Base-by-base conservation (phyloP, 1,140 invertebrate genomes). In the Drosophila seguyi region DNA sequence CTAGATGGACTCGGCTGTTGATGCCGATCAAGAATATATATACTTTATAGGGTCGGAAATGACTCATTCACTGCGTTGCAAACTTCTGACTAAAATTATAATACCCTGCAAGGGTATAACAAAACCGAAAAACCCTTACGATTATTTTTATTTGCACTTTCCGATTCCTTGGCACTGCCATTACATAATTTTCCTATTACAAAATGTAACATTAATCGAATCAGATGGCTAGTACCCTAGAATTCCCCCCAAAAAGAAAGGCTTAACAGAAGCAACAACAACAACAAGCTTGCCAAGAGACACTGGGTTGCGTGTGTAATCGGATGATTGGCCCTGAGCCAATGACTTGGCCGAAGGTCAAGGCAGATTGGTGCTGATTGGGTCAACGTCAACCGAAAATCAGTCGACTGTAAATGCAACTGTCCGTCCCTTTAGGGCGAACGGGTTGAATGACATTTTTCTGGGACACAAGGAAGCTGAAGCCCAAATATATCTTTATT, bases 341-440 rank as follows among this genome's bases (percentile, higher is more conserved):
- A 71, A 38, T 65, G 73, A 59, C 53, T 66, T 18, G 22, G 11
- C 41, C 47, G 72, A 76, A 75, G 74, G 74, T 66, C 72, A 67
- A 75, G 74, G 71, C 25, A 50, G 42, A 39, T 36, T 31, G 52
- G 6, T 29, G 57, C 36, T 75, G 38, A 62, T 18, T 75, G 48
- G 58, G 71, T 63, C 72, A 36, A 42, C 27, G 41, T 55, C 55
- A 31, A 48, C 20, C 3, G 20, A 57, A 50, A 73, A 36, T 27
- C 69, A 56, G 38, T 55, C 25, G 48, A 53, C 34, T 44, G 42
- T 57, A n/a, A 59, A 59, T 42, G 34, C 22, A 31, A 18, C 36
- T 41, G 44, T 34, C 6, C 36, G 34, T 72, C 67, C 68, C 53
- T 72, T 48, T 13, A 11, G 10, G n/a, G n/a, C 25, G 8, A 39